Conservation (phyloP, 2,888 invertebrate genomes). For the Oscheius sp. region DNA sequence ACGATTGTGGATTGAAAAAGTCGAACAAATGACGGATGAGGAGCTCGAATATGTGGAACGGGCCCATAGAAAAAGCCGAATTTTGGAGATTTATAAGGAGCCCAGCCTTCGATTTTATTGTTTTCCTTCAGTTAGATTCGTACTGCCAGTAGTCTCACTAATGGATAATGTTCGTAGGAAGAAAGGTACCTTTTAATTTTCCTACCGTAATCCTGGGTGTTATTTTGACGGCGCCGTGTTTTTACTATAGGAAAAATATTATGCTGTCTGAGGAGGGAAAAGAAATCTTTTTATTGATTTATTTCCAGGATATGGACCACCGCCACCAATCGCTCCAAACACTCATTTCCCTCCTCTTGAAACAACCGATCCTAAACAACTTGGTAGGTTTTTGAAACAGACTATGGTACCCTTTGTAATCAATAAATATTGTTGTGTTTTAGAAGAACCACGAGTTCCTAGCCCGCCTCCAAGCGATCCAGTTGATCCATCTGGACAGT, state of each 20-base stretch:
- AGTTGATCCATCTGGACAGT: slow-evolving; percentile 40
- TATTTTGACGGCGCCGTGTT: too few species aligned
- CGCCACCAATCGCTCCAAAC: too few species aligned
- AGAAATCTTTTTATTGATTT: too few species aligned
- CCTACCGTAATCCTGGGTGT: too few species aligned
- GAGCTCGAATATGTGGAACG: slow-evolving; percentile 52
- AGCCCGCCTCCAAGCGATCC: slow-evolving; percentile 44
- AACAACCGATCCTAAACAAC: too few species aligned
- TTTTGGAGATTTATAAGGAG: slow-evolving; percentile 52
- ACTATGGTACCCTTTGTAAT: background rate
- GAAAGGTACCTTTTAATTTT: background rate
- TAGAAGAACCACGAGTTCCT: background rate
- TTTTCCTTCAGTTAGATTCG: slow-evolving; percentile 43
- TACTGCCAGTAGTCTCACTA: slow-evolving; percentile 13
- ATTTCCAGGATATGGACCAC: too few species aligned
- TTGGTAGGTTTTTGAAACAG: too few species aligned
- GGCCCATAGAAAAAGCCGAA: slow-evolving; percentile 46
- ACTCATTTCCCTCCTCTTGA: too few species aligned
- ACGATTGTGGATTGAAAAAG: slow-evolving; percentile 9
- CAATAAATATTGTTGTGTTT: background rate
- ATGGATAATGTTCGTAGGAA: background rate
- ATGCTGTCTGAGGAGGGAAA: too few species aligned
- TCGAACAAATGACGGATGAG: slow-evolving; percentile 47
- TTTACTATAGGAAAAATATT: too few species aligned
- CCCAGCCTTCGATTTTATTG: slow-evolving; percentile 48